Percentiles rank a stretch among this genome's conserved stretches.
phyloP scores from a whole-genome alignment of 2,113 vertebrate species.

The Shinisaurus crocodilurus region DNA sequence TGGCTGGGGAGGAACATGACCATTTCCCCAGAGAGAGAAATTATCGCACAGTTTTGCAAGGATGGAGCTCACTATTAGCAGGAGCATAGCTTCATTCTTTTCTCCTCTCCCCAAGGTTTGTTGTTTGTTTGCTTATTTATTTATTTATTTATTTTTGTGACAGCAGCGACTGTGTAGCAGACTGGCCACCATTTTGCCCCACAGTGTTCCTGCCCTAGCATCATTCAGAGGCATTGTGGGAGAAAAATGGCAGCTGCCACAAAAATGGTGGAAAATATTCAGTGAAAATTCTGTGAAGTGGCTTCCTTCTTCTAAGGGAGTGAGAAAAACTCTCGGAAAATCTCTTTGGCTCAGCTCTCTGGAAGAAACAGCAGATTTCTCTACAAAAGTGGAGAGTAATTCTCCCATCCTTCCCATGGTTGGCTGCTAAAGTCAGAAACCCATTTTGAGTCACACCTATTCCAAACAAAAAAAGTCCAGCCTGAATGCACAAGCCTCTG shows the following conservation, averaged over 20 bases:
- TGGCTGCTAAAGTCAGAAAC: not conserved
- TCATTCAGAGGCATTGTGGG: no score
- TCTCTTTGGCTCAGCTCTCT: not conserved
- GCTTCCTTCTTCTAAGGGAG: not conserved
- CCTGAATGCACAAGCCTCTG: not conserved
- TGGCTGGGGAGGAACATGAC: no score
- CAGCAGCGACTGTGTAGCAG: not conserved
- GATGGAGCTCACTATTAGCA: not conserved
- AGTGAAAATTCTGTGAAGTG: not conserved
- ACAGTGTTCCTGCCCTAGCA: not conserved
- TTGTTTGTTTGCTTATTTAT: not conserved
- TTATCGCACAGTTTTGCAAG: not conserved
- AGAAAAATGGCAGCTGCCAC: not conserved
- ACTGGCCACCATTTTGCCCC: not conserved
- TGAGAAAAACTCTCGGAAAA: no score
- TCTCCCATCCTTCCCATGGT: not conserved
- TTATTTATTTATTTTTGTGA: not conserved
- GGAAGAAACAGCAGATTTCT: not conserved
- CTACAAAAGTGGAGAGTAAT: not conserved
- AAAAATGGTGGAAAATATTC: not conserved
- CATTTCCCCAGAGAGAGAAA: not conserved
- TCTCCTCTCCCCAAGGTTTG: not conserved
- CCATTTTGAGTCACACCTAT: not conserved
- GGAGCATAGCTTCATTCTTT: not conserved
- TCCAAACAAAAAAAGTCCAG: not conserved